Evolutionary conservation across 2,113 vertebrate genomes (phyloP), one percentile per base, ranked within the genome.

Genomic region (Sinocyclocheilus grahami): DNA sequence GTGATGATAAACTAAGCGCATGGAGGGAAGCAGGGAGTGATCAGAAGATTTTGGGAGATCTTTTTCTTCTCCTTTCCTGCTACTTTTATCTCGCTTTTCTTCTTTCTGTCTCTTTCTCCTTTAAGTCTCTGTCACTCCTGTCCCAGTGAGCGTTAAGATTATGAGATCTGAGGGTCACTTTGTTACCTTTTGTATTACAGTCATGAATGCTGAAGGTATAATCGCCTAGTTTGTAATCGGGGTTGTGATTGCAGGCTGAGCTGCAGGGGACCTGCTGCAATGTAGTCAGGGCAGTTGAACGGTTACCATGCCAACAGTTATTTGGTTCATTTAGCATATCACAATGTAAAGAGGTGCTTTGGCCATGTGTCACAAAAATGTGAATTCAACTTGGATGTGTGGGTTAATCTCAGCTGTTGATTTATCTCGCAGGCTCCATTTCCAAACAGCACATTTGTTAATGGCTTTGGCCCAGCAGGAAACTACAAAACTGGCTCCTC

Each of bases 401-500:
- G 22, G 53, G 77, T 62, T 80, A 63, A 63, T 42, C 58, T 24
- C 5, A 4, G 13, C 58, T 42, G n/a, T 20, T 79, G 20, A 24
- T 80, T 39, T 24, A 46, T 24, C 3, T 87, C 87, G 51, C 93
- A 99, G 98, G 98, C 98, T 90, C 98, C 97, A 0, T 99, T 99
- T 93, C 97, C 97, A 58, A 99, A 98, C 91, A 96, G 96, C 91
- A 95, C 96, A 92, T 99, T 99, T 95, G 94, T 98, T 89, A 99
- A 99, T 94, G 97, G 98, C 90, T 99, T 99, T 93, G 96, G 92
- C 78, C 95, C 97, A 5, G 94, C 96, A 60, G 97, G 96, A 94
- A 96, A 96, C 60, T 99, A 97, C 60, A 99, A 99, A 95, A 93
- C 96, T 89, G 96, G 91, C 89, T 94, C 96, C 91, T 95, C 93